These are phyloP conservation scores for Platyura marginata DNA, from an alignment of 1,140 invertebrate genomes.

Conservation along the genomic window DNA sequence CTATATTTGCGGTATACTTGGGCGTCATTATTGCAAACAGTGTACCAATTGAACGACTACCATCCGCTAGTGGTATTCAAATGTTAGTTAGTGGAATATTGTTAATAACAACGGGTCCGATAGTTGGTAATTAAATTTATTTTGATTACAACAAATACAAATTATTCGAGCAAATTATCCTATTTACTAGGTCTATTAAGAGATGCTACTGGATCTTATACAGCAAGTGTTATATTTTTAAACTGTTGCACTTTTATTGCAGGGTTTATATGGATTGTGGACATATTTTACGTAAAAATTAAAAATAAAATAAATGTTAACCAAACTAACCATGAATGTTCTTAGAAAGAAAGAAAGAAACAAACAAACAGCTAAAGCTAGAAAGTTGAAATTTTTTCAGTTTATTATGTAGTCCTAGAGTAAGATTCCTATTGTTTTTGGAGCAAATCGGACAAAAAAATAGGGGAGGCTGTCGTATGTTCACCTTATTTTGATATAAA, in stretches of 20 bases:
- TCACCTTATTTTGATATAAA: no score
- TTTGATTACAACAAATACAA: not conserved
- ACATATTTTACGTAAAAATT: no score
- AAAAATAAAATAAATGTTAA: no score
- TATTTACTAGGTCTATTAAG: not conserved
- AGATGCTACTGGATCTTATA: not conserved
- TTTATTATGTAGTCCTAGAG: no score
- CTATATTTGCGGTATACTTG: conserved; percentile 42
- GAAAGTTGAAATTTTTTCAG: no score
- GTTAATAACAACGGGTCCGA: conserved; percentile 31
- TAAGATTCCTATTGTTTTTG: no score
- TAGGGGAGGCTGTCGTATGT: no score
- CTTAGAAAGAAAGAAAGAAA: no score
- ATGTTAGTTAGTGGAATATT: conserved; percentile 36
- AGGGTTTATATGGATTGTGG: no score
- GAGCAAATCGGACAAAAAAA: no score
- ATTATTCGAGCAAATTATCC: not conserved
- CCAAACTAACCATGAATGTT: no score
- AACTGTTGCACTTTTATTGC: not conserved
- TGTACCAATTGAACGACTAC: conserved; percentile 37
- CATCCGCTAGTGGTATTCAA: conserved; percentile 40
- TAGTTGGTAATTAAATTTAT: conserved; percentile 33
- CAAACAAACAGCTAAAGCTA: no score
- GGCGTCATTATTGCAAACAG: conserved; percentile 41
- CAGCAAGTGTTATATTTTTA: not conserved